Base-by-base conservation (phyloP, 2,888 invertebrate species). In the Cephus spinipes region DNA sequence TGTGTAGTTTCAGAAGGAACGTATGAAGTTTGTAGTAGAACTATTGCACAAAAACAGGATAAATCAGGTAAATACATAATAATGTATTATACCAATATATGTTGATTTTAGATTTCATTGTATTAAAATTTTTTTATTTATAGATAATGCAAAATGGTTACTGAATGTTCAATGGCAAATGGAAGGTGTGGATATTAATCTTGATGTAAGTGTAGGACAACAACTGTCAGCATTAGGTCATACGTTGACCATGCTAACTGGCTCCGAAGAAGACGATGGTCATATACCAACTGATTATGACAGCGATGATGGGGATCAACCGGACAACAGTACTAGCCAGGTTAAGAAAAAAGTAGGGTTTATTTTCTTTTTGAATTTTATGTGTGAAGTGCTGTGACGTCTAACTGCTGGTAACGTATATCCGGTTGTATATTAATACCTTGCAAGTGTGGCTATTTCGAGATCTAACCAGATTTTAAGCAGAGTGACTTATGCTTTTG, bases 1-100 rank as follows among this genome's bases (percentile, higher is more conserved):
- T 99, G 99, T 92, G 97, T 98, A 77, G 99, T 99, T n/a, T 99
- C 98, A 12, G 98, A 98, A 92, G 99, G 99, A 30, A 99, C 99
- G 1, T 99, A 99, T 89, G 98, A 99, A 93, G 98, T 99, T 6
- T 98, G 98, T 92, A 98, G 97, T 83, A 93, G 98, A 80, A 99
- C 99, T 0, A 96, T 97, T 76, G 97, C 97, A 12, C 96, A 97
- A 68, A 97, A 97, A 90, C 96, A 95, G 85, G 94, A 94, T 79
- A 94, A 94, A 80, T 91, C 93, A 83, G 96, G 96, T 96, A 88
- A 87, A 85, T 78, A 79, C 74, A 15, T 23, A 71, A 76, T 76
- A 12, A 35, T 15, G 35, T 55, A 55, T 55, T 55, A 40, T 55
- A 23, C 55, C 55, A 2, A 55, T 55, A 23, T 80, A 68, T 77